Evolutionary conservation across 1,140 invertebrate genomes (phyloP).

Genomic region (Lerema accius): DNA sequence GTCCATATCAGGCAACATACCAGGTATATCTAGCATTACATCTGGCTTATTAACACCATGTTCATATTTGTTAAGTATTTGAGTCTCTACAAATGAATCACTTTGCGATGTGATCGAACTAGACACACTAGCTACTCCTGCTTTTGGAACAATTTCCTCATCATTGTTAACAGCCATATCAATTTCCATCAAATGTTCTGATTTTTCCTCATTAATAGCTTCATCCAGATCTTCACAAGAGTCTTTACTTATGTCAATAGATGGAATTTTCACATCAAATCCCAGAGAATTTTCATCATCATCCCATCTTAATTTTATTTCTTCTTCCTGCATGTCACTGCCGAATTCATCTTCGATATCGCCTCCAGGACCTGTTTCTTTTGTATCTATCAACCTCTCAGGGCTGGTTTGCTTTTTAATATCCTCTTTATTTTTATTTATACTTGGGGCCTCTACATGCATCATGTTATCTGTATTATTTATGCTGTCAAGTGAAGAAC

Average conservation of each 20-base stretch:
- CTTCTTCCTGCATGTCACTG: slow-evolving; percentile 40
- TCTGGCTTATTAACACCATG: slow-evolving; percentile 61
- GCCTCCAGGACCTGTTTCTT: background rate
- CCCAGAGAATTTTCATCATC: slow-evolving; percentile 44
- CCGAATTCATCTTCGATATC: slow-evolving; percentile 34
- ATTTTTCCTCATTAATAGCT: slow-evolving; percentile 1
- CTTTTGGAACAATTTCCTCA: background rate
- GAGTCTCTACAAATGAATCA: slow-evolving; percentile 19
- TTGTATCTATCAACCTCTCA: background rate
- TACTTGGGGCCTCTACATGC: background rate
- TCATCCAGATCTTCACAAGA: background rate
- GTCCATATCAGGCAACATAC: slow-evolving; percentile 53
- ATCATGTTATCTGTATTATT: no score
- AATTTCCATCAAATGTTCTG: slow-evolving; percentile 3
- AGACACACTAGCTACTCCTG: slow-evolving; percentile 11
- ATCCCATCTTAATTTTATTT: slow-evolving; percentile 51
- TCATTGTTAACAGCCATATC: background rate
- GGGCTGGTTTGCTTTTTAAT: background rate
- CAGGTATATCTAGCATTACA: slow-evolving; percentile 68
- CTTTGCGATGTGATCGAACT: slow-evolving; percentile 7
- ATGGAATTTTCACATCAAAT: slow-evolving; percentile 13
- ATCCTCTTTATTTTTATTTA: background rate
- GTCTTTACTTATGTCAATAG: background rate
- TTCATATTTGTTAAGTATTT: slow-evolving; percentile 24
- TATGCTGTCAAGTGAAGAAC: no score